Evolutionary conservation across 2,888 invertebrate genomes (phyloP), one percentile per base, ranked within the genome.

Genomic region (Orthosia incerta): DNA sequence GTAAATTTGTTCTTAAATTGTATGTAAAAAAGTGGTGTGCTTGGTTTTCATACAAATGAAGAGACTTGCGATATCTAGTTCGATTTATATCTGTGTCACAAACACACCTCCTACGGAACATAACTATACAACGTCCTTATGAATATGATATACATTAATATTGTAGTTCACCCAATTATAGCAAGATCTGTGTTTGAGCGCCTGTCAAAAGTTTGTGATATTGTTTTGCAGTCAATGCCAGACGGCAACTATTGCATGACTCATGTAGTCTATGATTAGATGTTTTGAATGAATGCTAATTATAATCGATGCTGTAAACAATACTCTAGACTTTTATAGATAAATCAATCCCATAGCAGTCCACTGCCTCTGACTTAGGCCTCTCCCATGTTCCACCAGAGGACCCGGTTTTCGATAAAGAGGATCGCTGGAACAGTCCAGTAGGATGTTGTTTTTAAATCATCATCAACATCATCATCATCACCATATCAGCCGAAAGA

Each of bases 101-200:
- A 53, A 53, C 59, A 48, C 26, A 51, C 16, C 26, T 26, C 4
- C 16, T 12, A 59, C 1, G 5, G 13, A 46, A 51, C 18, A 26
- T 4, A 39, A 18, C 62, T 50, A 18, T 56, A 56, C 18, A 20
- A 48, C 1, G 0, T 39, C 16, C 31, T 53, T 39, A 46, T 39
- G 23, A 48, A 39, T 74, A 45, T 48, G 5, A 26, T 60, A 69
- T 72, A 71, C 2, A 26, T 31, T 20, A 48, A 18, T 56, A 39
- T 11, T 15, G 18, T 31, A 57, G 50, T 63, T 31, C 2, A 15
- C 20, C 16, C 64, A 74, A 64, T 51, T 46, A 23, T 51, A 57
- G 46, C 64, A 50, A 65, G 9, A 12, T 12, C 50, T 73, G 74
- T 64, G 39, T 56, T 63, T 73, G 74, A 74, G 65, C 20, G 18